Evolutionary conservation across 1,140 invertebrate genomes (phyloP), one percentile per base, ranked within the genome.

Genomic region (Helicoverpa armigera): DNA sequence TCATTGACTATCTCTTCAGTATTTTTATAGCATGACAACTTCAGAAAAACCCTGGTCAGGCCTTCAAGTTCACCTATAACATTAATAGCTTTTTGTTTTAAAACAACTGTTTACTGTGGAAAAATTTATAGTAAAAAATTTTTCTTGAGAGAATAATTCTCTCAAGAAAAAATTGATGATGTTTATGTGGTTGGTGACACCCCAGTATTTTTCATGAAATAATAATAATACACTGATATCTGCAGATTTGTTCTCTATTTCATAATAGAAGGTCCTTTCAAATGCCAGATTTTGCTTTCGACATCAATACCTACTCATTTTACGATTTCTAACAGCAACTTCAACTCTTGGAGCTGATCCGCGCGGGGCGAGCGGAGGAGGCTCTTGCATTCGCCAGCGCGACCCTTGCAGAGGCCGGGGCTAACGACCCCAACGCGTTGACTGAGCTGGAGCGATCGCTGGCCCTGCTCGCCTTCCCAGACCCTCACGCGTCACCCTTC

Each of bases 361-460:
- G 95, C 43, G 95, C 97, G 56, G 98, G 98, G 13, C 97, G 98
- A 81, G 97, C 99, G n/a, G 99, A 99, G 92, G 98, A 98, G 89
- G 99, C 99, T 0, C 91, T 99, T n/a, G 96, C 98, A 65, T 99
- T 99, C 95, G 99, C 99, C 4, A 98, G 99, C 90, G 98, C 98
- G 58, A 98, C 99, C 89, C 94, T 99, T 1, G 97, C 97, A 13
- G 99, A 99, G 95, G 97, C 98, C 54, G 99, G 98, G 5, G 98
- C 99, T 88, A 97, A 98, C 63, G 98, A 99, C 94, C 97, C 97
- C 31, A 96, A 96, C 74, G 97, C 97, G 31, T 92, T 98, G 2
- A 96, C 95, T 18, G 97, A 98, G 95, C 88, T 98, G 29, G 98
- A 98, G 88, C 95, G 99, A 82, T 99, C 99, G 0, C 95, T 99